A percentile compares a stretch with the other conserved stretches of the same genome.
These are phyloP conservation scores for Vireo altiloquus DNA, from an alignment of 2,113 vertebrate genomes.

Conservation along the genomic window DNA sequence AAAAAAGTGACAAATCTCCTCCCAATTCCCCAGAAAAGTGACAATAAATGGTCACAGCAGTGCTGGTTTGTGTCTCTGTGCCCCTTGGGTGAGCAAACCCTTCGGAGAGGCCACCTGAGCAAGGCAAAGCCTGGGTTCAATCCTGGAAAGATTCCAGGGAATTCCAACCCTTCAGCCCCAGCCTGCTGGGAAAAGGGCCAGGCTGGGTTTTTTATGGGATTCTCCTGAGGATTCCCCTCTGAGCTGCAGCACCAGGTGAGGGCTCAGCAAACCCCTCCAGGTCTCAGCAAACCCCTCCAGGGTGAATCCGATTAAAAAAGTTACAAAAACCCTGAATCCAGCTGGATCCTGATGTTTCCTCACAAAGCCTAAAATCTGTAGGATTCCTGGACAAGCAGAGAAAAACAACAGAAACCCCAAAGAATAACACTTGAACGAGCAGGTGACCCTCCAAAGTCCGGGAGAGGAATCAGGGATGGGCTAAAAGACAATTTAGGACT, in stretches of 20 bases:
- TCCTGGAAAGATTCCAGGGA: not conserved
- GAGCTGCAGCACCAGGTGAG: not conserved
- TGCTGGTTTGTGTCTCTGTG: fast-evolving
- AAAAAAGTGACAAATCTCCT: no score
- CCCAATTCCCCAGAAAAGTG: not conserved
- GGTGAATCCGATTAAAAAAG: no score
- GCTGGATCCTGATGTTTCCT: not conserved
- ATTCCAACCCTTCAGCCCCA: not conserved
- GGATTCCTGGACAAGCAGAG: not conserved
- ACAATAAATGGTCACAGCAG: fast-evolving
- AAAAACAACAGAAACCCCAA: not conserved
- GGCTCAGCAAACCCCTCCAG: not conserved
- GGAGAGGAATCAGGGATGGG: not conserved
- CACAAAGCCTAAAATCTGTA: not conserved
- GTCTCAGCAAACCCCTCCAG: not conserved
- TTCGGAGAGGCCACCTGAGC: not conserved
- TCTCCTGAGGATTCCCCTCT: not conserved
- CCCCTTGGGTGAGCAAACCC: not conserved
- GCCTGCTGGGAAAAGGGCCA: slow-evolving; percentile 2
- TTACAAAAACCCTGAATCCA: not conserved
- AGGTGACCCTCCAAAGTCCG: not conserved
- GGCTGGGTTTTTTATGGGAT: not conserved
- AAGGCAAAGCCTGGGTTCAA: fast-evolving
- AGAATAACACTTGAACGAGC: not conserved
- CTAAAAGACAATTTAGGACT: not conserved